Conservation (phyloP, 2,113 vertebrate genomes). For the Lophochroa leadbeateri region DNA sequence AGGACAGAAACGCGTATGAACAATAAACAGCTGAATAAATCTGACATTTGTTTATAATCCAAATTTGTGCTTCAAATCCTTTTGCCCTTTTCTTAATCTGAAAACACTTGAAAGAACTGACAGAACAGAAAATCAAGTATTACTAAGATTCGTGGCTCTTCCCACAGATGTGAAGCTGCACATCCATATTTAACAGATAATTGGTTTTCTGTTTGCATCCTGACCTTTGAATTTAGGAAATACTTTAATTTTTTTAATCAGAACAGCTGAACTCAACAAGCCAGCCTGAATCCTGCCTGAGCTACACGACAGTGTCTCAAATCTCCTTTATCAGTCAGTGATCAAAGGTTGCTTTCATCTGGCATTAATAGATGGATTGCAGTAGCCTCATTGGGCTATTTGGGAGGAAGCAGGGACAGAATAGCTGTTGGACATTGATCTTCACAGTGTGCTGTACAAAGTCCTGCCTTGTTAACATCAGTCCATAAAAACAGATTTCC, state of each 20-base stretch:
- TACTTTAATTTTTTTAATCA: background rate
- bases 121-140: background rate
- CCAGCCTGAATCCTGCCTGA: background rate
- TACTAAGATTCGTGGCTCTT: background rate
- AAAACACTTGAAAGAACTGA: background rate
- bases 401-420: background rate
- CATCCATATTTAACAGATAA: background rate
- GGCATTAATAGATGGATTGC: background rate
- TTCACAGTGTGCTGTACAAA: background rate
- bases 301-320: background rate
- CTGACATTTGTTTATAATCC: slow-evolving; percentile 9
- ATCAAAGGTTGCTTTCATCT: background rate
- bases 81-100: background rate
- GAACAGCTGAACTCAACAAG: background rate
- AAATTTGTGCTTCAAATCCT: background rate
- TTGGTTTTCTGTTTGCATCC: background rate
- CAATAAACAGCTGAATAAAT: background rate
- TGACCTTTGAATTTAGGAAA: slow-evolving; percentile 1
- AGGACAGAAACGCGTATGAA: background rate
- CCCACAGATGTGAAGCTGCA: background rate
- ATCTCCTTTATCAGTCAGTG: background rate
- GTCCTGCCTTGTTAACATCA: background rate
- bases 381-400: background rate
- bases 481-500: background rate
- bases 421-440: background rate